Evolutionary conservation across 2,888 invertebrate genomes (phyloP), one percentile per base, ranked within the genome.

Genomic region (Cryptocephalus moraei): DNA sequence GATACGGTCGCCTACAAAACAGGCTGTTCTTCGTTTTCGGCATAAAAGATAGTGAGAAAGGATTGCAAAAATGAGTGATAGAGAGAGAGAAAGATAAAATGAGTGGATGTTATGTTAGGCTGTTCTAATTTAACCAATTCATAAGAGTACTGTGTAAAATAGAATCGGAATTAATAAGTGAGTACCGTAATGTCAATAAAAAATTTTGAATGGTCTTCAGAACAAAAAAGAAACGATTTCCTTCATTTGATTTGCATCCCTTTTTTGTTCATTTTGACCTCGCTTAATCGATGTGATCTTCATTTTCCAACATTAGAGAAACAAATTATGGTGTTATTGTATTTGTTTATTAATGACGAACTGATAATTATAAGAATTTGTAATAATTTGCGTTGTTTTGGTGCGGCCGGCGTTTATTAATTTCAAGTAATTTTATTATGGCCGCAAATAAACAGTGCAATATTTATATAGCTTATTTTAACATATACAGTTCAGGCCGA

Each of bases 51-150:
- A 44, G 56, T 44, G 64, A 22, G 22, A 22, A 22, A 22, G 22
- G 22, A 4, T 22, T 22, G 22, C 6, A 6, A 22, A 22, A 22
- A 6, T 4, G 22, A 22, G 22, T 4, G 22, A 22, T 6, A 11
- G n/a, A n/a, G 36, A 11, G 6, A 11, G 13, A 13, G n/a, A 41
- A 11, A 11, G 12, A 11, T n/a, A 11, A 2, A 36, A 12, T 36
- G 36, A 56, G 60, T 63, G 65, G 59, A 56, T 65, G 67, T 66
- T 22, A 66, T 66, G 64, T 68, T 64, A 66, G 67, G 67, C 67
- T 68, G 67, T 68, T 60, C 63, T 66, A 65, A 64, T 65, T 66
- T 62, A 64, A 55, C 60, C 12, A 11, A 54, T 56, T 59, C 53
- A 50, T 59, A 36, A 36, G 36, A 36, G 36, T 36, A 65, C 61